Evolutionary conservation across 2,888 invertebrate species (phyloP).

Genomic region (Trissoscelio sp.): DNA sequence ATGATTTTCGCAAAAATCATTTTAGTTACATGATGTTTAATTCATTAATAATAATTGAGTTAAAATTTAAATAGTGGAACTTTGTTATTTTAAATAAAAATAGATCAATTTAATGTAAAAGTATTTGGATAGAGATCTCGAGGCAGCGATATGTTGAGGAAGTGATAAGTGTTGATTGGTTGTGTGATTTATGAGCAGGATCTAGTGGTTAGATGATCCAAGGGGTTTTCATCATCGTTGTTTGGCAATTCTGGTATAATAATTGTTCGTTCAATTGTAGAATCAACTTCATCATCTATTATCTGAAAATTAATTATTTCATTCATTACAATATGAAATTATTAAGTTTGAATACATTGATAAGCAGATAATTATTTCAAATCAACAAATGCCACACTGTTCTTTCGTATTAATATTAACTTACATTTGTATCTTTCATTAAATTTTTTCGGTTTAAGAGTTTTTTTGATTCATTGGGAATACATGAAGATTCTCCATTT

Average conservation of each 20-base stretch:
- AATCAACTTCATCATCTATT: not conserved
- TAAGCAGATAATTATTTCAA: too few species aligned
- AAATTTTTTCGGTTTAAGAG: conserved; percentile 76
- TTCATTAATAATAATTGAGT: too few species aligned
- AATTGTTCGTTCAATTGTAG: conserved; percentile 6
- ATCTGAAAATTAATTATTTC: conserved; percentile 20
- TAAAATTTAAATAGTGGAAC: not conserved
- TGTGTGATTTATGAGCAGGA: conserved; percentile 16
- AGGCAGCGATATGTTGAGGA: conserved; percentile 33
- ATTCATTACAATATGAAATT: too few species aligned
- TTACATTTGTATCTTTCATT: conserved; percentile 75
- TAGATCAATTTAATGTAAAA: too few species aligned
- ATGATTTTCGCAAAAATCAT: too few species aligned
- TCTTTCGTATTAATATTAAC: too few species aligned
- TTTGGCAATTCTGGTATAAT: conserved; percentile 15
- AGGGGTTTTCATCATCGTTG: not conserved
- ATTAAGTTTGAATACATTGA: too few species aligned
- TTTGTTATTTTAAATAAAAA: conserved; percentile 2
- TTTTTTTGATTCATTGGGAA: conserved; percentile 74
- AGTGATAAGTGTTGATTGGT: not conserved
- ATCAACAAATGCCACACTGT: too few species aligned
- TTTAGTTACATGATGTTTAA: too few species aligned
- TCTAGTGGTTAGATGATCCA: conserved; percentile 21
- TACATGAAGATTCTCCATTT: conserved; percentile 72
- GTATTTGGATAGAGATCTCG: conserved; percentile 1